Conservation (phyloP, 2,113 vertebrate genomes). For the Phocoena sinus region DNA sequence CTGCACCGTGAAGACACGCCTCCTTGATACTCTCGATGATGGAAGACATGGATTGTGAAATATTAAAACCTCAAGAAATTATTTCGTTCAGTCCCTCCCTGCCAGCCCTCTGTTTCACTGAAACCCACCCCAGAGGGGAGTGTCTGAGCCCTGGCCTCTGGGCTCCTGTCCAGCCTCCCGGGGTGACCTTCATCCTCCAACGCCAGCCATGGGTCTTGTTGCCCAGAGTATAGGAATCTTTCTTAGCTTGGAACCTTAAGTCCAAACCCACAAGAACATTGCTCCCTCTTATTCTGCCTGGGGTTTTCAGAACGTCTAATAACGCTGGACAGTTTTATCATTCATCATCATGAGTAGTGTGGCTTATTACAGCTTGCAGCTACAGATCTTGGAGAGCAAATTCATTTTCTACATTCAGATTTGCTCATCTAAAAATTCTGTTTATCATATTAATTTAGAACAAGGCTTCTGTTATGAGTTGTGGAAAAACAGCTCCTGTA, state of each 20-base stretch:
- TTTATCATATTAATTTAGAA: background rate
- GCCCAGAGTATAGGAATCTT: background rate
- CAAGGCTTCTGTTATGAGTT: background rate
- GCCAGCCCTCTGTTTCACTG: too few relatives aligned
- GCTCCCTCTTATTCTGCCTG: background rate
- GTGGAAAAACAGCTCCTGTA: background rate
- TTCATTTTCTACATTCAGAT: background rate
- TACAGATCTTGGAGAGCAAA: background rate
- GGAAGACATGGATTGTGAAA: background rate
- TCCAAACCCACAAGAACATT: fast-evolving
- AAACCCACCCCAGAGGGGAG: background rate
- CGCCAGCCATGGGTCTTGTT: background rate
- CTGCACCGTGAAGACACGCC: fast-evolving
- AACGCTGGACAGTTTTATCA: background rate
- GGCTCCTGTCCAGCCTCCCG: too few relatives aligned
- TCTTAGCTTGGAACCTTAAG: background rate
- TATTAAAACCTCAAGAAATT: background rate
- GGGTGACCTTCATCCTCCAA: background rate
- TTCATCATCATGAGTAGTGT: background rate
- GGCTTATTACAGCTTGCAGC: background rate
- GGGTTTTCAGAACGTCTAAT: background rate
- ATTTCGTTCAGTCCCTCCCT: background rate
- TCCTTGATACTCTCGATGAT: too few relatives aligned
- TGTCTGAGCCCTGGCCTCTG: background rate
- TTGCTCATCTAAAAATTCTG: background rate